These are phyloP conservation scores for Boloria selene DNA, from an alignment of 2,888 invertebrate species.

Conservation along the genomic window DNA sequence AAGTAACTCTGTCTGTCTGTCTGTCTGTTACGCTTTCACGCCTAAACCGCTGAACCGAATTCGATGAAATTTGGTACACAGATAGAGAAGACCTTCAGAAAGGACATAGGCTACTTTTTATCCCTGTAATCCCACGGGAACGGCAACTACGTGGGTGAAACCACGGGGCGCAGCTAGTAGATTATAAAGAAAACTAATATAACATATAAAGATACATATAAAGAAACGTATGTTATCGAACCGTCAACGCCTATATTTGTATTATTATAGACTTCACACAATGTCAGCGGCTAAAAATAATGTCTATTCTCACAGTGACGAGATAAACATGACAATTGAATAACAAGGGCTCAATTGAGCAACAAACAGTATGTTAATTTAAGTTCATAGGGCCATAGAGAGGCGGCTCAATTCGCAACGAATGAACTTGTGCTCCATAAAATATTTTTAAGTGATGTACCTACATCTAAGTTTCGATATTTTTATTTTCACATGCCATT, in stretches of 20 bases:
- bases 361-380: conserved; percentile 41
- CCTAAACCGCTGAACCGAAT: too few relatives aligned
- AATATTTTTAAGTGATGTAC: conserved; percentile 31
- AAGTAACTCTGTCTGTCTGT: too few relatives aligned
- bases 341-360: conserved; percentile 41
- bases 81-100: too few relatives aligned
- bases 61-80: too few relatives aligned
- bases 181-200: too few relatives aligned
- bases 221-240: background rate
- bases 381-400: conserved; percentile 31
- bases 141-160: too few relatives aligned
- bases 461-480: conserved; percentile 4
- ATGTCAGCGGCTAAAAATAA: conserved; percentile 28
- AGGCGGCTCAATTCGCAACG: conserved; percentile 8
- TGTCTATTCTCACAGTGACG: conserved; percentile 14
- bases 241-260: background rate
- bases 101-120: too few relatives aligned
- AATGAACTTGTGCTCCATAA: conserved; percentile 30
- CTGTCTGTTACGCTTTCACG: too few relatives aligned
- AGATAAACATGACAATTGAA: conserved; percentile 36
- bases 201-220: background rate
- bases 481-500: background rate
- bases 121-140: too few relatives aligned
- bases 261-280: background rate
- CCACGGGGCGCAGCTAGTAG: too few relatives aligned